Evolutionary conservation across 2,113 vertebrate genomes (phyloP).

Genomic region (Oryzias curvinotus): DNA sequence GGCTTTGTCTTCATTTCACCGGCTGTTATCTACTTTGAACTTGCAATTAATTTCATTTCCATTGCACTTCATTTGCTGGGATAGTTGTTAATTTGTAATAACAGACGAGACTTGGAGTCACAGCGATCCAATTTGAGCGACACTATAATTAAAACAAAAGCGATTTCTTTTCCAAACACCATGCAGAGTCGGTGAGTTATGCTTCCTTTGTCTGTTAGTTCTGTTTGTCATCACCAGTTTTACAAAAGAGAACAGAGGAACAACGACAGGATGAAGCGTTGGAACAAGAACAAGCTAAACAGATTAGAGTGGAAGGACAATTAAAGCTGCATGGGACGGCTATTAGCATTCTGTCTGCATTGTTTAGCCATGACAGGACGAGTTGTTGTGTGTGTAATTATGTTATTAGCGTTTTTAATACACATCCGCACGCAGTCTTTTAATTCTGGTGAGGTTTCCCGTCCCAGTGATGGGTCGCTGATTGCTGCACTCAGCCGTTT

Average conservation of each 20-base stretch:
- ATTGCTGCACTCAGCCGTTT: slow-evolving; percentile 68
- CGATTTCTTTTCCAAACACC: not conserved
- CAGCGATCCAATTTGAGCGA: slow-evolving; percentile 1
- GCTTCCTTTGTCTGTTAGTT: slow-evolving; percentile 10
- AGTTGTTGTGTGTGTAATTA: slow-evolving; percentile 65
- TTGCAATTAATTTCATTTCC: not conserved
- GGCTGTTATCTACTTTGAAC: not conserved
- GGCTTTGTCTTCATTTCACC: too few relatives aligned
- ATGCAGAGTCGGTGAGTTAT: not conserved
- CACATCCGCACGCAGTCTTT: slow-evolving; percentile 51
- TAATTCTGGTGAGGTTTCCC: slow-evolving; percentile 54
- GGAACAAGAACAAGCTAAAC: slow-evolving; percentile 3
- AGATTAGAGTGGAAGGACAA: slow-evolving; percentile 13
- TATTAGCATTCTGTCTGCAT: slow-evolving; percentile 58
- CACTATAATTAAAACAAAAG: slow-evolving; percentile 6
- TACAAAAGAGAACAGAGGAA: not conserved
- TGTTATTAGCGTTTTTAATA: slow-evolving; percentile 69
- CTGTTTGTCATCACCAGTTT: slow-evolving; percentile 11
- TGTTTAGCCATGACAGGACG: slow-evolving; percentile 51
- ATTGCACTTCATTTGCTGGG: slow-evolving; percentile 6
- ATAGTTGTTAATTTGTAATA: slow-evolving; percentile 2
- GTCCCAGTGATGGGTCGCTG: slow-evolving; percentile 48
- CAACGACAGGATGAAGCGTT: slow-evolving; percentile 5
- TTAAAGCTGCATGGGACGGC: slow-evolving; percentile 12
- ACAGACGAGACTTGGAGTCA: slow-evolving; percentile 5